These are phyloP conservation scores for Linyphia triangularis DNA, from an alignment of 2,888 invertebrate species.

Conservation along the genomic window DNA sequence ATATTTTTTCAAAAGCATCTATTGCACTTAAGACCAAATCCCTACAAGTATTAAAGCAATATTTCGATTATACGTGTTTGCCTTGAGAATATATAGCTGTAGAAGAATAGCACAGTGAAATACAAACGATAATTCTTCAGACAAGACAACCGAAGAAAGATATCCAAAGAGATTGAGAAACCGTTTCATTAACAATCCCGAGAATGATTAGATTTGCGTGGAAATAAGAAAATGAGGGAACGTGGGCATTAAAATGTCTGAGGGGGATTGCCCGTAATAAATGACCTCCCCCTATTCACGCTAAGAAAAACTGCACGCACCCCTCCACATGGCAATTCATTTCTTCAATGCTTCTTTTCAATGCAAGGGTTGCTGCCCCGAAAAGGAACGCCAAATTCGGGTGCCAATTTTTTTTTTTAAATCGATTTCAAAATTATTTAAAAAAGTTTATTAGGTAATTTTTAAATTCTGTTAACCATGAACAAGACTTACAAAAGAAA, in stretches of 20 bases:
- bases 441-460: too few species aligned
- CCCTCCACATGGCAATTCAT: slow-evolving; percentile 7
- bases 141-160: not conserved
- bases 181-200: slow-evolving; percentile 29
- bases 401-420: too few species aligned
- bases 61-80: too few species aligned
- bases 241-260: slow-evolving; percentile 26
- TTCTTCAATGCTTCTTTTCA: slow-evolving; percentile 7
- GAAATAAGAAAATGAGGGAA: not conserved
- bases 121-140: not conserved
- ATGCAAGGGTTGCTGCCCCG: not conserved
- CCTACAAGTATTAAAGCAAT: too few species aligned
- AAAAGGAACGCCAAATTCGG: too few species aligned
- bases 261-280: slow-evolving; percentile 24
- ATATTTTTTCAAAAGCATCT: too few species aligned
- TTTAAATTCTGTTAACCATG: too few species aligned
- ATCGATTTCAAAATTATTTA: too few species aligned
- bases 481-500: too few species aligned
- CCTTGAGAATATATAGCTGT: too few species aligned
- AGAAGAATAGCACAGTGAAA: too few species aligned
- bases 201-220: slow-evolving; percentile 6
- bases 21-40: too few species aligned
- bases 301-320: slow-evolving; percentile 15
- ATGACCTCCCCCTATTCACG: slow-evolving; percentile 20
- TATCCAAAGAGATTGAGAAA: not conserved